Base-by-base conservation (phyloP, 2,888 invertebrate genomes). In the Meteorus cinctellus region DNA sequence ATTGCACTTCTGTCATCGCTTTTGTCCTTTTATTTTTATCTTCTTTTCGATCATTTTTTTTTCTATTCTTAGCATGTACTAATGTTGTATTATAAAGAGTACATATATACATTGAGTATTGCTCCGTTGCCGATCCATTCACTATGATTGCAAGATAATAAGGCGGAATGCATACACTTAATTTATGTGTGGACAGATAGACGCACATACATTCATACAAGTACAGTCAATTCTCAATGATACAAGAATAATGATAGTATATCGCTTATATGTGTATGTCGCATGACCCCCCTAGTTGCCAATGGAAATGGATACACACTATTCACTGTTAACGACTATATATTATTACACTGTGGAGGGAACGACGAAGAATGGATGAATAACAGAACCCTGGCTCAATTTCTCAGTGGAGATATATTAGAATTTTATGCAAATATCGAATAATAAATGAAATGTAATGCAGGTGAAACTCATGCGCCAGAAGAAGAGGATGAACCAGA, bases 401-500 rank as follows among this genome's bases (percentile, higher is more conserved):
- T 41, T 41, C 41, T 41, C 8, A 19, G 55, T 6, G n/a, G 24
- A 19, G 55, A 8, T 55, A 19, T 24, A 8, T 19, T 19, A 55
- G 5, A 10, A 55, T 55, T 19, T 8, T 55, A 19, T 6, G 1
- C 4, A 19, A 4, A 19, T 36, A 27, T 60, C 24, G 14, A 60
- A 55, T 10, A 41, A 31, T 48, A 36, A 12, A n/a, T 36, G 19
- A 19, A 34, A 65, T 65, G 36, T 71, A 51, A 63, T 74, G n/a
- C 72, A 91, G 91, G 80, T 51, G 86, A 86, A 77, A 87, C 90
- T 86, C 86, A 87, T 41, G 89, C 79, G 88, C 90, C 86, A 48
- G 89, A 90, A 34, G 55, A 48, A 10, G 86, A 91, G 1, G 91
- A 89, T 31, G 88, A 91, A 74, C 92, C 92, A 0, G 89, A 91